phyloP scores from a whole-genome alignment of 2,888 invertebrate species.

The Drosophila mulleri region DNA sequence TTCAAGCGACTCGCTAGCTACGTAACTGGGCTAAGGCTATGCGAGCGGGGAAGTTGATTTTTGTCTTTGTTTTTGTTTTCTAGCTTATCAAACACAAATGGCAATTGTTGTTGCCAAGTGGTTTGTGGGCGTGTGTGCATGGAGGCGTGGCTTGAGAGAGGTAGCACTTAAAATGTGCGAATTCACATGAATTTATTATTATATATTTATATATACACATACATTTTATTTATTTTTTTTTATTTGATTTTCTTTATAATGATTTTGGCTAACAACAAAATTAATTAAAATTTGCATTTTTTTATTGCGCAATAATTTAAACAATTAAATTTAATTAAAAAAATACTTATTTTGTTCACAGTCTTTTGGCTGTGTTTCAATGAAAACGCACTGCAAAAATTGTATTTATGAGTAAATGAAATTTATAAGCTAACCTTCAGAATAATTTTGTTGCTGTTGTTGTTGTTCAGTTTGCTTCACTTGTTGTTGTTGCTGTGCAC shows the following conservation, averaged over 20 bases:
- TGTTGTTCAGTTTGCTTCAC: constrained; percentile 21
- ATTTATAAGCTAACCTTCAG: constrained; percentile 67
- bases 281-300: constrained; percentile 7
- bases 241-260: neutral
- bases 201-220: neutral
- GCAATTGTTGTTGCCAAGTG: constrained; percentile 16
- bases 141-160: constrained; percentile 14
- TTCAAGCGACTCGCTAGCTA: constrained; percentile 9
- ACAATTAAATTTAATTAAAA: constrained; percentile 32
- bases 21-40: constrained; percentile 61
- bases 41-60: constrained; percentile 9
- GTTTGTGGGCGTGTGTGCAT: neutral
- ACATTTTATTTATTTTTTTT: no score
- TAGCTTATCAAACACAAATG: constrained; percentile 22
- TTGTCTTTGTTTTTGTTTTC: neutral
- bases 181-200: neutral
- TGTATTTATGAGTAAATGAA: constrained; percentile 65
- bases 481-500: constrained; percentile 29
- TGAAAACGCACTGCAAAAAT: constrained; percentile 53
- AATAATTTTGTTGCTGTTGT: constrained; percentile 27
- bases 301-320: constrained; percentile 37
- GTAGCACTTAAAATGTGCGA: neutral
- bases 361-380: constrained; percentile 52
- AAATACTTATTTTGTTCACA: constrained; percentile 35
- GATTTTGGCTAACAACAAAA: constrained; percentile 2